Conservation (phyloP, 2,113 vertebrate species). For the Elephas maximus region DNA sequence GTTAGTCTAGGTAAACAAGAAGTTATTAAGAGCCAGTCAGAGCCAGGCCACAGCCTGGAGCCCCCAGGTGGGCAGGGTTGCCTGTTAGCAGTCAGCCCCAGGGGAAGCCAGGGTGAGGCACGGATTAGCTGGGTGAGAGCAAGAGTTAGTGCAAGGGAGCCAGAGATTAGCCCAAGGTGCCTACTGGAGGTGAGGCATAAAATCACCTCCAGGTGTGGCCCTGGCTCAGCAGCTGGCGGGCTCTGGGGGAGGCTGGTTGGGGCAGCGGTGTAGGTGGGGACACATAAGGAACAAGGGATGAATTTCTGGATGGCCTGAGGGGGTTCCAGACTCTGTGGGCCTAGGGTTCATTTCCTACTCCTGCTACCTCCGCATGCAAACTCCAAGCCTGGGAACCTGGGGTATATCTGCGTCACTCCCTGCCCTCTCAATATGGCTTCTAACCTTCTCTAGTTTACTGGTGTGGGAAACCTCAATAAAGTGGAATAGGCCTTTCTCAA, state of each 20-base stretch:
- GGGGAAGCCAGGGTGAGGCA: conserved; percentile 21
- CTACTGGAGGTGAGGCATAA: conserved; percentile 82
- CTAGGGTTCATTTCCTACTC: neutral
- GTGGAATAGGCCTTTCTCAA: neutral
- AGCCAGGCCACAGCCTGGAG: neutral
- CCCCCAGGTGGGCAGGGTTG: neutral
- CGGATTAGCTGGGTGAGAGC: conserved; percentile 80
- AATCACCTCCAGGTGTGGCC: conserved; percentile 82
- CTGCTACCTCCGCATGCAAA: too few species aligned
- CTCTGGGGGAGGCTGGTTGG: conserved; percentile 78
- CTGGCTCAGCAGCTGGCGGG: conserved; percentile 81
- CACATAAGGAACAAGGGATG: neutral
- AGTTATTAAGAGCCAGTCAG: conserved; percentile 40
- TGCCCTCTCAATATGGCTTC: neutral
- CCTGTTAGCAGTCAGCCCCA: conserved; percentile 2
- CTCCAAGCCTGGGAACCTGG: neutral
- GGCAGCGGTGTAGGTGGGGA: neutral
- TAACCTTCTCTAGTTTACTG: neutral
- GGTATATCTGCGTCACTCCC: neutral
- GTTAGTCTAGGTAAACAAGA: conserved; percentile 72
- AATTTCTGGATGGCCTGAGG: neutral
- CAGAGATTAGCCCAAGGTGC: conserved; percentile 82
- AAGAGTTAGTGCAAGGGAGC: conserved; percentile 83
- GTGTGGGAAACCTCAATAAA: neutral
- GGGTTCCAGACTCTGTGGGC: too few species aligned